These are phyloP conservation scores for Bombus confusus DNA, from an alignment of 1,140 invertebrate species.

Conservation along the genomic window DNA sequence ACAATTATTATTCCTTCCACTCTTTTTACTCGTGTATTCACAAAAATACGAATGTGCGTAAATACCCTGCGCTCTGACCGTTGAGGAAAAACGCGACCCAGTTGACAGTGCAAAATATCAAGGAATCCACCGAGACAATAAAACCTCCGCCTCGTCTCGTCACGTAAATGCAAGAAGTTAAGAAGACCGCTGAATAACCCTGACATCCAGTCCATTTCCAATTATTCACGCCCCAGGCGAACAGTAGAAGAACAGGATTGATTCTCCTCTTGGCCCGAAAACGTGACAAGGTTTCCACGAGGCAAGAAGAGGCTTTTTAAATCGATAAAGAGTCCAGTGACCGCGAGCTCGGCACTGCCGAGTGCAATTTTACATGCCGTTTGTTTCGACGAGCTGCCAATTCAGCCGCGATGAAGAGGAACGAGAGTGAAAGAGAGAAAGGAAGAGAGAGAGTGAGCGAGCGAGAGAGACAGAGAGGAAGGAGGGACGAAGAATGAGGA, in stretches of 20 bases:
- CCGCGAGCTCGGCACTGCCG: neutral
- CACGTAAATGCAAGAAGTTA: neutral
- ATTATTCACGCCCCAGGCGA: neutral
- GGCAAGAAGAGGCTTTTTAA: neutral
- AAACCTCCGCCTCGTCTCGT: neutral
- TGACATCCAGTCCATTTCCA: neutral
- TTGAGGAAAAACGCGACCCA: neutral
- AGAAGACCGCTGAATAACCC: neutral
- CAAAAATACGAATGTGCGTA: too few species aligned
- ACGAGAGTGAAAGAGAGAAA: neutral
- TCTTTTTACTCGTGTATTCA: too few species aligned
- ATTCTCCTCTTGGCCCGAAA: neutral
- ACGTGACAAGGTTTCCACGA: neutral
- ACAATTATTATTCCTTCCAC: too few species aligned
- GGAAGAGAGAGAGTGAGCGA: too few species aligned
- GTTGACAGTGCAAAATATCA: neutral
- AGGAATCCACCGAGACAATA: neutral
- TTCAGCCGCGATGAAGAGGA: constrained; percentile 28
- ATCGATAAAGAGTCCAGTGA: constrained; percentile 11
- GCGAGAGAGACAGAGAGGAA: too few species aligned
- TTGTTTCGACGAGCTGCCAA: constrained; percentile 33
- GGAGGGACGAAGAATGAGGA: neutral
- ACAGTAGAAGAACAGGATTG: neutral
- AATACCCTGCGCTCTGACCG: too few species aligned
- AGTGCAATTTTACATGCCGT: constrained; percentile 33